phyloP scores from a whole-genome alignment of 2,113 vertebrate species.

The Pedionomus torquatus region DNA sequence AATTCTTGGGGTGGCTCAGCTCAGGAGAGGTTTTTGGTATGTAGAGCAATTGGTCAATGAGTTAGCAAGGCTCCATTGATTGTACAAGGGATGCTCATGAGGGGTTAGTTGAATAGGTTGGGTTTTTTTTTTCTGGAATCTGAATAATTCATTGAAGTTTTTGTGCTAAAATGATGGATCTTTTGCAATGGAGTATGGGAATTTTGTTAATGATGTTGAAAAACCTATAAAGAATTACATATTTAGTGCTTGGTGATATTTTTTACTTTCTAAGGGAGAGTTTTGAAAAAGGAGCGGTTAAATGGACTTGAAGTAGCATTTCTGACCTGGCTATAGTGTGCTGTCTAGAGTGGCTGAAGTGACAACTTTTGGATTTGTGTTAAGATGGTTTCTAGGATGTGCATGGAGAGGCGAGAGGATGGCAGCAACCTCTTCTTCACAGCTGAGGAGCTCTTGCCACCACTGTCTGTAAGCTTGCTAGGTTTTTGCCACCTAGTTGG shows the following conservation, averaged over 20 bases:
- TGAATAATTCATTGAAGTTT: not conserved
- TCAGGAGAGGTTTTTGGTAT: not conserved
- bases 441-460: not conserved
- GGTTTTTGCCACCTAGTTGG: not conserved
- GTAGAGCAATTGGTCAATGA: not conserved
- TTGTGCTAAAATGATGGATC: not conserved
- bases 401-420: not conserved
- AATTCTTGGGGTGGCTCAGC: rapidly evolving
- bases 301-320: not conserved
- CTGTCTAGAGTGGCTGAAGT: not conserved
- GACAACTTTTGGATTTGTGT: not conserved
- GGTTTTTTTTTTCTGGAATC: not conserved
- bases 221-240: not conserved
- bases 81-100: not conserved
- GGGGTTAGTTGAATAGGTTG: no score
- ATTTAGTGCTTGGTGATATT: not conserved
- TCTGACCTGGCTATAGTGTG: not conserved
- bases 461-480: not conserved
- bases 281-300: not conserved
- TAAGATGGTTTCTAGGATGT: not conserved
- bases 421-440: rapidly evolving
- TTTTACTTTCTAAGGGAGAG: not conserved
- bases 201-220: not conserved
- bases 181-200: not conserved
- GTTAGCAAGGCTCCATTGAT: no score